Evolutionary conservation across 2,797 vertebrate species (phyloP).

Genomic region (Delichon dasypus): DNA sequence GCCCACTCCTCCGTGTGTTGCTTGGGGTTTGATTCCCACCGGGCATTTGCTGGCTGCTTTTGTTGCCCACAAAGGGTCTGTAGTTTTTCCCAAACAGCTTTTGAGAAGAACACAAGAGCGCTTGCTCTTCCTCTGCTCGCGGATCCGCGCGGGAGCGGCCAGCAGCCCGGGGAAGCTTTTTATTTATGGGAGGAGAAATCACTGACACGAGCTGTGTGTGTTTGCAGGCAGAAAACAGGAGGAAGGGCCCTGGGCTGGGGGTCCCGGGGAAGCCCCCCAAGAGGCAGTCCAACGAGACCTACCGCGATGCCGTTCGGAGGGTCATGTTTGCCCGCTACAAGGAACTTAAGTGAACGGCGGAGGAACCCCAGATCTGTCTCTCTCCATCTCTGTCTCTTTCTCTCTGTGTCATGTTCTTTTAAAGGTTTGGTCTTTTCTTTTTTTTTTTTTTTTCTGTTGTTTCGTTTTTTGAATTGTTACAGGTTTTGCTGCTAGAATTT

Average conservation of each 20-base stretch:
- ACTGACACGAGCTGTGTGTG: neutral
- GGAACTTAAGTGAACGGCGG: slow-evolving; percentile 86
- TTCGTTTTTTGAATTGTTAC: slow-evolving; percentile 70
- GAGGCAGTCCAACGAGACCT: slow-evolving; percentile 83
- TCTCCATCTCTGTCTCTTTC: slow-evolving; percentile 56
- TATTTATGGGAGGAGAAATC: neutral
- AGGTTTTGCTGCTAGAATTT: slow-evolving; percentile 82
- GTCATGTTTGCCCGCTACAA: slow-evolving; percentile 98
- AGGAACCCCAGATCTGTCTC: neutral
- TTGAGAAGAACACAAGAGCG: neutral
- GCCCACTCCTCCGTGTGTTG: fast-evolving
- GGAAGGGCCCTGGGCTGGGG: slow-evolving; percentile 78
- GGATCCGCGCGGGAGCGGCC: neutral
- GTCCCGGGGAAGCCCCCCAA: slow-evolving; percentile 81
- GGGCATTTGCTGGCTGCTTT: neutral
- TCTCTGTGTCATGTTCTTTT: slow-evolving; percentile 65
- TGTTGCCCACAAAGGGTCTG: neutral
- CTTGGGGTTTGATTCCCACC: fast-evolving
- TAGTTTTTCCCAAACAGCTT: neutral
- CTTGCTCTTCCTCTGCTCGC: neutral
- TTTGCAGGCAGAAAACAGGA: slow-evolving; percentile 81
- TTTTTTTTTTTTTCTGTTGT: neutral
- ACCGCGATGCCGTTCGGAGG: slow-evolving; percentile 93
- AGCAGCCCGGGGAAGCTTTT: neutral
- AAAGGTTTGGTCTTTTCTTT: neutral